These are phyloP conservation scores for Hypotaenidia okinawae DNA, from an alignment of 2,797 vertebrate species.

Conservation along the genomic window DNA sequence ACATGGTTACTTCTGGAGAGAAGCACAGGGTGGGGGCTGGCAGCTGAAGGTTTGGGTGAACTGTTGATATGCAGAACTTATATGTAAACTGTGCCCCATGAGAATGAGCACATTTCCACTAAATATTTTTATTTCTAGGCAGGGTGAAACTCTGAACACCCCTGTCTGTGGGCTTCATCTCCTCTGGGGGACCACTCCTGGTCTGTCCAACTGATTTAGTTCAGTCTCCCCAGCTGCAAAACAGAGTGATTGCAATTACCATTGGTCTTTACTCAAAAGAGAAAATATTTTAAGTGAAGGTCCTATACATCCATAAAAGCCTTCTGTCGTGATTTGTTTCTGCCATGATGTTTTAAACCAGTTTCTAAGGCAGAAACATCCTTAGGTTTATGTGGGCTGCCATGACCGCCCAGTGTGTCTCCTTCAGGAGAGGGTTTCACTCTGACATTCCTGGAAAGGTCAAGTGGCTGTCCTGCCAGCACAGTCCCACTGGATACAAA, in stretches of 20 bases:
- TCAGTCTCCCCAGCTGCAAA: neutral
- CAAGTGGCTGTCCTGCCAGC: accelerated
- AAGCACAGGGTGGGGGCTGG: neutral
- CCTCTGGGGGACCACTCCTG: neutral
- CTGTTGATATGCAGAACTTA: neutral
- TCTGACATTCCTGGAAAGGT: neutral
- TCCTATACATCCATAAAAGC: neutral
- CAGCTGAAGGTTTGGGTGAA: accelerated
- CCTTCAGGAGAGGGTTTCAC: neutral
- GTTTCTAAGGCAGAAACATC: neutral
- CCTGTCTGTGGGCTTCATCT: neutral
- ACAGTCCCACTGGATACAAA: neutral
- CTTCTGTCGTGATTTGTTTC: neutral
- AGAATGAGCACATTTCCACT: neutral
- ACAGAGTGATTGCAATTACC: neutral
- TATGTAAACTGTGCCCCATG: neutral
- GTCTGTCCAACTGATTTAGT: neutral
- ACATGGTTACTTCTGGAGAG: accelerated
- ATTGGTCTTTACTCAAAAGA: neutral
- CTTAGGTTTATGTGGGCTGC: neutral
- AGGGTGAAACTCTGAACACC: neutral
- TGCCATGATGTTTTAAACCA: neutral
- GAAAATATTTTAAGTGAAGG: neutral
- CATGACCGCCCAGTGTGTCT: neutral
- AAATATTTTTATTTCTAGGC: neutral